Conservation (phyloP, 2,113 vertebrate species). For the Manacus vitellinus region DNA sequence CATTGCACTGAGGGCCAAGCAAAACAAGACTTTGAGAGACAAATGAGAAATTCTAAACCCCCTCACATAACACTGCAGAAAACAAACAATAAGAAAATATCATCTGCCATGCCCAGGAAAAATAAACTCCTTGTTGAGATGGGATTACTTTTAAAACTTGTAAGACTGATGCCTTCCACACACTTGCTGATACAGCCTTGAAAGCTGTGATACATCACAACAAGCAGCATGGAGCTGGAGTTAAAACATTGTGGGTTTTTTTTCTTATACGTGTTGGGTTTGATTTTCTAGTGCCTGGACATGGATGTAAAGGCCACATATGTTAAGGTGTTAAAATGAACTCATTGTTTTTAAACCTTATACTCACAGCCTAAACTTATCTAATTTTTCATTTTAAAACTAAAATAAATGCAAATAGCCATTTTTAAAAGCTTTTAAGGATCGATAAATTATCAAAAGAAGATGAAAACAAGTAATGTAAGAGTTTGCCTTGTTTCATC, state of each 20-base stretch:
- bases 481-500: neutral
- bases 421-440: neutral
- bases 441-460: neutral
- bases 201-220: neutral
- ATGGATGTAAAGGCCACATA: rapidly evolving
- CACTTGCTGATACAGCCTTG: neutral
- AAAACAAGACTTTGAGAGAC: neutral
- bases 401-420: neutral
- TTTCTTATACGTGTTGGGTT: neutral
- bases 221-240: neutral
- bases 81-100: neutral
- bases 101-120: neutral
- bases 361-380: neutral
- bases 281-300: neutral
- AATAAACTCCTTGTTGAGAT: neutral
- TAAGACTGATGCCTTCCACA: neutral
- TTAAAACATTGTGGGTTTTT: neutral
- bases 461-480: neutral
- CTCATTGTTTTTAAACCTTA: neutral
- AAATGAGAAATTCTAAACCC: neutral
- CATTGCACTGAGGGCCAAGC: neutral
- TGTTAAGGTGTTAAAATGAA: neutral
- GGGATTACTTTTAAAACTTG: neutral
- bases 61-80: conserved; percentile 5
- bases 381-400: neutral